Conservation (phyloP, 2,113 vertebrate genomes). For the Chloroceryle aenea region DNA sequence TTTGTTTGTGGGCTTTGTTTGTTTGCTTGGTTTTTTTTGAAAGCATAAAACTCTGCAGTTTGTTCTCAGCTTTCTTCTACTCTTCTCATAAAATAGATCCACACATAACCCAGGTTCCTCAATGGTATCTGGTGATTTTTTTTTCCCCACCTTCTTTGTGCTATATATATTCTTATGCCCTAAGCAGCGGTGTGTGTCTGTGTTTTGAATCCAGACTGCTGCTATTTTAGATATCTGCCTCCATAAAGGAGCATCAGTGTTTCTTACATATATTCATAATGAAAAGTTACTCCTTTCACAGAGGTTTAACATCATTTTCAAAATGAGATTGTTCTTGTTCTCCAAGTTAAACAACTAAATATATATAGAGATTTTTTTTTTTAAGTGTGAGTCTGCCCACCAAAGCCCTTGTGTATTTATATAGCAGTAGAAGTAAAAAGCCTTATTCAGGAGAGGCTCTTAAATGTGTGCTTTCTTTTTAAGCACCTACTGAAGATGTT, state of each 20-base stretch:
- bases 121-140: constrained; percentile 23
- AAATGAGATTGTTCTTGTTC: neutral
- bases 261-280: neutral
- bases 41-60: neutral
- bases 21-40: neutral
- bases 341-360: neutral
- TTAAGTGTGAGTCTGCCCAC: neutral
- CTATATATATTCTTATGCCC: constrained; percentile 15
- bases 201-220: neutral
- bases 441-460: neutral
- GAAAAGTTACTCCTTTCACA: neutral
- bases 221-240: constrained; percentile 7
- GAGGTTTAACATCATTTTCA: constrained; percentile 19
- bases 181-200: neutral
- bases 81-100: constrained; percentile 19
- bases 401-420: neutral
- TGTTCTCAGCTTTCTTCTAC: constrained; percentile 16
- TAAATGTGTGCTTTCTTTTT: neutral
- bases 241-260: neutral
- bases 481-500: neutral
- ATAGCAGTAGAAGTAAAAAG: neutral
- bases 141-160: neutral
- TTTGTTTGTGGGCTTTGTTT: too few relatives aligned
- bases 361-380: neutral
- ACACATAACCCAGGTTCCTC: constrained; percentile 24